Percentiles rank a stretch among this genome's conserved stretches.
phyloP scores from a whole-genome alignment of 2,113 vertebrate genomes.

The Xiphias gladius region DNA sequence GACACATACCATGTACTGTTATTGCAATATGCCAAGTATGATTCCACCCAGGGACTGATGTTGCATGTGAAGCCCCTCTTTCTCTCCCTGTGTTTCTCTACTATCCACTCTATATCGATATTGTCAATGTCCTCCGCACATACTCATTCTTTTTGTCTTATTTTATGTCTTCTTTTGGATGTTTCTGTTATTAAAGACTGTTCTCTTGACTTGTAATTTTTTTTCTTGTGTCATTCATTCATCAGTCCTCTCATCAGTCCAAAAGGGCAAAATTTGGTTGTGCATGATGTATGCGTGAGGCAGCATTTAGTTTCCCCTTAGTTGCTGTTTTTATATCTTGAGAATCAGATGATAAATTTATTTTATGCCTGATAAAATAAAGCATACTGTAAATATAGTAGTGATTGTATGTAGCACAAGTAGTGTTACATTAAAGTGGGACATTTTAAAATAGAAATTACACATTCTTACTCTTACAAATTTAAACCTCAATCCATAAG shows the following conservation, averaged over 20 bases:
- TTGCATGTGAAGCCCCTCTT: not conserved
- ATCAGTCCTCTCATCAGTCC: not conserved
- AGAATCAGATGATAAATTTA: not conserved
- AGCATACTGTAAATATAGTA: no score
- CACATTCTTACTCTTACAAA: no score
- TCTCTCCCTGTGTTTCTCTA: not conserved
- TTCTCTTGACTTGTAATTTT: no score
- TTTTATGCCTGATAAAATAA: not conserved
- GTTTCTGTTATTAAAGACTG: not conserved
- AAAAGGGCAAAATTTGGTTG: no score
- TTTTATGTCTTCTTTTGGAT: not conserved
- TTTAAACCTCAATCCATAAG: no score
- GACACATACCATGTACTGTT: slow-evolving; percentile 15
- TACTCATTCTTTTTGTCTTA: not conserved
- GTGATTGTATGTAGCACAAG: not conserved
- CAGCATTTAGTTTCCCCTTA: no score
- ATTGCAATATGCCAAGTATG: slow-evolving; percentile 2
- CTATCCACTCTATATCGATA: not conserved
- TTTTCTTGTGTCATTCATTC: not conserved
- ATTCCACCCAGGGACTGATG: not conserved
- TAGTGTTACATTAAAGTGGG: no score
- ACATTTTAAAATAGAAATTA: no score
- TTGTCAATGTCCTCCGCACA: not conserved
- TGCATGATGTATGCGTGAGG: no score
- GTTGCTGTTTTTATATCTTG: no score